Base-by-base conservation (phyloP, 2,888 invertebrate species). In the Ariolimax columbianus region DNA sequence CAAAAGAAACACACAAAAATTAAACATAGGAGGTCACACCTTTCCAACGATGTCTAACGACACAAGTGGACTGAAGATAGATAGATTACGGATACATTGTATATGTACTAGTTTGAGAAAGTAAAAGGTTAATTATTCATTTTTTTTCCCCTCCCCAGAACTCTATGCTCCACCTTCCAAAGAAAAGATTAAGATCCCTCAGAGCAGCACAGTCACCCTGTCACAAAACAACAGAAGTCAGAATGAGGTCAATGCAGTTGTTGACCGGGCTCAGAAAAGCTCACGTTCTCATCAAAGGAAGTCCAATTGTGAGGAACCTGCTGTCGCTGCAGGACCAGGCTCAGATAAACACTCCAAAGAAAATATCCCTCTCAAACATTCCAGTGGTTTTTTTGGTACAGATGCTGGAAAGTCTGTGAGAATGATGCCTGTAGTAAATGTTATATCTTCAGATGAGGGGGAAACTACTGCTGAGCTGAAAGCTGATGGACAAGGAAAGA, bases 181-280 rank as follows among this genome's bases (percentile, higher is more conserved):
- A 63, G 63, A 38, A 26, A 82, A 75, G 81, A 77, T 80, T 14
- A 86, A 86, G 59, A 86, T 86, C 33, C 75, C 81, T 9, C 33
- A 68, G 0, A 33, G 23, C 40, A 63, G 66, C 4, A 19, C 75
- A 17, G 66, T 55, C 23, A 73, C 33, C 68, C 23, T 19, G 19
- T 7, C 40, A n/a, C 40, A 72, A 11, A 51, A 30, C 23, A 2
- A 36, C 70, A 36, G 26, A 2, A 23, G 72, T 33, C 51, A 72
- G 70, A 63, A 75, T 19, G 19, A 47, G 36, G 7, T 14, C 17
- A 17, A 77, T 36, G 59, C 1, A 1, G 2, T 36, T 9, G n/a
- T 14, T 11, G 26, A 30, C 36, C 2, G 6, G 26, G 26, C 26
- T 63, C 19, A 7, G 40, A 40, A 36, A 3, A 40, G 30, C 1